A percentile compares a stretch with the other conserved stretches of the same genome.
phyloP scores from a whole-genome alignment of 2,888 invertebrate genomes.

The Clepsis dumicolana region DNA sequence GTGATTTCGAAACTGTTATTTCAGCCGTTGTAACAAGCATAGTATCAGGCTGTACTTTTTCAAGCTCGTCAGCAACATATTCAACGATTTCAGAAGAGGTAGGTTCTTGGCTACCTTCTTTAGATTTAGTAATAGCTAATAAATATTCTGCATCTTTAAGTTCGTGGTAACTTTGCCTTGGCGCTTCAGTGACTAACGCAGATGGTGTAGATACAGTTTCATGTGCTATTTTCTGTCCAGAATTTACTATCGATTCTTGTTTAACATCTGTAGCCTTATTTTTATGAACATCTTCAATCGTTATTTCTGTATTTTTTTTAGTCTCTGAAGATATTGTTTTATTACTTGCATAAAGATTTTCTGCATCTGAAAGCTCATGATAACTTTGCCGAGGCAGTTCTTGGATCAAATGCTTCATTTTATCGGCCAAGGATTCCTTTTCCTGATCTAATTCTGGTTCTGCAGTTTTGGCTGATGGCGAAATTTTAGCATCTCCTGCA shows the following conservation, averaged over 20 bases:
- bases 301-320: background rate
- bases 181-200: conserved; percentile 35
- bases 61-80: conserved; percentile 22
- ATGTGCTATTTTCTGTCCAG: background rate
- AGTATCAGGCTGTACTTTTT: background rate
- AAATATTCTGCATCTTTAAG: conserved; percentile 58
- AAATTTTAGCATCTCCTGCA: background rate
- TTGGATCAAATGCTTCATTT: conserved; percentile 43
- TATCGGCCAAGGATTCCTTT: background rate
- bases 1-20: background rate
- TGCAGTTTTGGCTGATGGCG: no score
- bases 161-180: conserved; percentile 53
- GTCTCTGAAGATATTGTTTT: conserved; percentile 20
- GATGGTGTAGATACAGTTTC: background rate
- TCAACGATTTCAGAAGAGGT: conserved; percentile 18
- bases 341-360: conserved; percentile 52
- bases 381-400: conserved; percentile 59
- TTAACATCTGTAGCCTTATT: background rate
- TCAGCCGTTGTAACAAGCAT: background rate
- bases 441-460: background rate
- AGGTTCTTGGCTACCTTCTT: conserved; percentile 48
- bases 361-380: conserved; percentile 63
- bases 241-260: background rate
- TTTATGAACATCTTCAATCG: background rate
- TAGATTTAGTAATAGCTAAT: conserved; percentile 52